phyloP scores from a whole-genome alignment of 2,797 vertebrate species.

The Molothrus ater region DNA sequence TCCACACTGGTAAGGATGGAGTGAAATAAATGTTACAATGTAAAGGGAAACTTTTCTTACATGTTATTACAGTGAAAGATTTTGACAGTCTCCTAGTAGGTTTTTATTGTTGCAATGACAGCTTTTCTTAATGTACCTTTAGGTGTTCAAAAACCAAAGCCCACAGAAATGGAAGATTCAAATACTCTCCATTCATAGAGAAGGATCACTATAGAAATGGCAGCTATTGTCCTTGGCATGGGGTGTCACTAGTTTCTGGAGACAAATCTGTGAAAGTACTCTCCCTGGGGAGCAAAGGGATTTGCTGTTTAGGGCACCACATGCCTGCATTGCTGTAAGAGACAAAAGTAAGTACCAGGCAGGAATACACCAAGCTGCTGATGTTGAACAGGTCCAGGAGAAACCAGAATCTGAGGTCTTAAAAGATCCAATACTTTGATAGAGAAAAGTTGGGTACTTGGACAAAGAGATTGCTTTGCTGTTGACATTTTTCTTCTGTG shows the following conservation, averaged over 20 bases:
- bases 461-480: background rate
- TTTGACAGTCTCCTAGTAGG: background rate
- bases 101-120: background rate
- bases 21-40: background rate
- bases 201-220: background rate
- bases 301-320: background rate
- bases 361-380: background rate
- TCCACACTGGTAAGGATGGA: background rate
- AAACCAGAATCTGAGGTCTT: background rate
- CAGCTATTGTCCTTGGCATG: background rate
- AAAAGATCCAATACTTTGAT: background rate
- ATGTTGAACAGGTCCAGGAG: background rate
- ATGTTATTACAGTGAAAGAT: background rate
- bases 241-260: background rate
- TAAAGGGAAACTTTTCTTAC: background rate
- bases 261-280: background rate
- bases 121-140: background rate
- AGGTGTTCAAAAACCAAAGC: background rate
- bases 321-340: background rate
- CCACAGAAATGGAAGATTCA: background rate
- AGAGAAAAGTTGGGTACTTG: background rate
- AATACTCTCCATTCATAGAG: background rate
- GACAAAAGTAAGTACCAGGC: background rate
- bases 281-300: background rate
- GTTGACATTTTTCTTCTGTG: background rate